Percentiles rank a stretch among this genome's conserved stretches.
phyloP scores from a whole-genome alignment of 1,140 invertebrate genomes.

The Stegodyphus dumicola region DNA sequence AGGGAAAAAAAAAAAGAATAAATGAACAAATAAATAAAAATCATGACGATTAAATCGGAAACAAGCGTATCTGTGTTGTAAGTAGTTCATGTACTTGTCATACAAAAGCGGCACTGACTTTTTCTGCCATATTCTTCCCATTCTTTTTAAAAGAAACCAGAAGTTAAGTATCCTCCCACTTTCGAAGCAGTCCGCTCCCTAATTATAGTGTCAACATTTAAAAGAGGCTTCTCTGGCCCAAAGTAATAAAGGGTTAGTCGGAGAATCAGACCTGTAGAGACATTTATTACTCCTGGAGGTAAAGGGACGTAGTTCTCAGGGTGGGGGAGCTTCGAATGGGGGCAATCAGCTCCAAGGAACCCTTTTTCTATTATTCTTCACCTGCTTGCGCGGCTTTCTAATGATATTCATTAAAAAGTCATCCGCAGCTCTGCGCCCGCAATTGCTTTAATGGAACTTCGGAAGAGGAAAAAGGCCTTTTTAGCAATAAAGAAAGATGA shows the following conservation, averaged over 20 bases:
- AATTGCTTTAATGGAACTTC: conserved; percentile 25
- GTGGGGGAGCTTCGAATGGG: too few species aligned
- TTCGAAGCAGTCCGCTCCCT: background rate
- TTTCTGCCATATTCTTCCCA: background rate
- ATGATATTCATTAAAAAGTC: conserved; percentile 57
- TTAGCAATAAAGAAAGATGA: background rate
- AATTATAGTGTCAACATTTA: conserved; percentile 57
- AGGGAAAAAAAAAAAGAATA: too few species aligned
- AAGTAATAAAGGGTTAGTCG: conserved; percentile 36
- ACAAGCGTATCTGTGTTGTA: conserved; percentile 23
- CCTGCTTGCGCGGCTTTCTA: conserved; percentile 4
- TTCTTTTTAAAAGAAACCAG: background rate
- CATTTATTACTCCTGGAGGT: conserved; percentile 7
- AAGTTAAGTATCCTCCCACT: background rate
- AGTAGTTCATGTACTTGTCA: conserved; percentile 25
- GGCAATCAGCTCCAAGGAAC: too few species aligned
- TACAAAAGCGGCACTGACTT: conserved; percentile 1
- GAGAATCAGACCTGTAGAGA: conserved; percentile 12
- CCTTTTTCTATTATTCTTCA: conserved; percentile 7
- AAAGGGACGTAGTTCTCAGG: too few species aligned
- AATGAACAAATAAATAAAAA: too few species aligned
- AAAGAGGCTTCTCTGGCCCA: conserved; percentile 9
- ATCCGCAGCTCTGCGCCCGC: conserved; percentile 26
- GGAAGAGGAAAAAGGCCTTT: background rate
- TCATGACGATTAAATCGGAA: conserved; percentile 6